Evolutionary conservation across 2,113 vertebrate species (phyloP), one percentile per base, ranked within the genome.

Genomic region (Speoplatyrhinus poulsoni): DNA sequence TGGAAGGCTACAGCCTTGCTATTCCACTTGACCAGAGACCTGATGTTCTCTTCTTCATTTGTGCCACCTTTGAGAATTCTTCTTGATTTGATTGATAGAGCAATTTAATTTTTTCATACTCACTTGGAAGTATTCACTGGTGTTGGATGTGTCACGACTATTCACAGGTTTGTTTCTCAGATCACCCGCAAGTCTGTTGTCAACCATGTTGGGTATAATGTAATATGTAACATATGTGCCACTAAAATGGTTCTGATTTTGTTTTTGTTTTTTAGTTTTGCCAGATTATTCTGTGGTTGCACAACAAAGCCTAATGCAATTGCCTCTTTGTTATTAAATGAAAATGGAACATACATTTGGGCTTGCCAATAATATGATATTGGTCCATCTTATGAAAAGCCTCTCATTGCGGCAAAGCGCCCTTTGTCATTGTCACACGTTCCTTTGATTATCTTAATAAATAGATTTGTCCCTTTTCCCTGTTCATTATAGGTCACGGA

Each of bases 1-100:
- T 26, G 26, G 26, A 26, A 26, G 26, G 26, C 26, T 26, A 26
- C 26, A 4, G 41, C 58, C 7, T 46, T 41, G 58, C 6, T 48
- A 53, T 71, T 72, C 60, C 11, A 71, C 73, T 83, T 71, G 54
- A 63, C 50, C 66, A 58, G 17, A 71, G 61, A 26, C 54, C 48
- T 17, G 12, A 47, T 4, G 15, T 50, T 56, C 58, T 59, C 41
- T 16, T 17, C 60, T 56, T 59, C 47, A 57, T 61, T 52, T 32
- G 26, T 46, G 62, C 54, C 47, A 12, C 33, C 13, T 3, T 6
- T 15, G 6, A 15, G 2, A 41, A 41, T 41, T 60, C 62, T 41
- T 60, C 3, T 16, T 79, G 78, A 57, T 26, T 54, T 0, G 73
- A 74, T 69, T 82, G 55, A 26, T 12, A 33, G 66, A 50, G 17